A percentile compares a stretch with the other conserved stretches of the same genome.
These are phyloP conservation scores for Adelphocoris suturalis DNA, from an alignment of 2,888 invertebrate genomes.

Conservation along the genomic window DNA sequence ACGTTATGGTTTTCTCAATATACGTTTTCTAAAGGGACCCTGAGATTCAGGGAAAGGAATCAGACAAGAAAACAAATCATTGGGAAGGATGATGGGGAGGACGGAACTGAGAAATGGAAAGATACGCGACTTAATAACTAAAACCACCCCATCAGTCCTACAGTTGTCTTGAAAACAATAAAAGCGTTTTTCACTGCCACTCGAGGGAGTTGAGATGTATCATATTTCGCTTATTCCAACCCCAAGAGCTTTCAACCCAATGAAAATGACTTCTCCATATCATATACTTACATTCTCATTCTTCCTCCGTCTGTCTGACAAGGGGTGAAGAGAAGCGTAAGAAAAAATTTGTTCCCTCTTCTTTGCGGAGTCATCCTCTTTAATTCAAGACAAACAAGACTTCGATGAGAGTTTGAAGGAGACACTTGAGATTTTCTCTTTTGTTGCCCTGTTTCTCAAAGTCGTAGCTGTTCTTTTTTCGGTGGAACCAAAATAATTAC, in stretches of 20 bases:
- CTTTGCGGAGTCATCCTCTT: slow-evolving; percentile 26
- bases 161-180: slow-evolving; percentile 17
- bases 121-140: slow-evolving; percentile 20
- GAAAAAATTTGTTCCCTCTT: background rate
- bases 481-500: background rate
- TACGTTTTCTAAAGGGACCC: background rate
- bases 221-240: background rate
- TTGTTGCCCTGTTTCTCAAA: background rate
- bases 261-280: slow-evolving; percentile 39
- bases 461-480: background rate
- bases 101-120: background rate
- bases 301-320: background rate
- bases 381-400: slow-evolving; percentile 20
- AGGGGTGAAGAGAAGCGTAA: background rate
- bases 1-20: background rate
- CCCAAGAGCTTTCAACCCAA: background rate
- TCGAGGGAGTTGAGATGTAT: slow-evolving; percentile 22
- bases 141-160: background rate
- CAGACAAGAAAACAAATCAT: background rate
- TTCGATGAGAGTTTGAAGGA: slow-evolving; percentile 12
- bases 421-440: slow-evolving; percentile 24
- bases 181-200: slow-evolving; percentile 36
- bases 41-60: background rate
- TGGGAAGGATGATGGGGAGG: background rate
- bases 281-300: slow-evolving; percentile 27